Evolutionary conservation across 2,797 vertebrate genomes (phyloP).

Genomic region (Lophotriccus pileatus): DNA sequence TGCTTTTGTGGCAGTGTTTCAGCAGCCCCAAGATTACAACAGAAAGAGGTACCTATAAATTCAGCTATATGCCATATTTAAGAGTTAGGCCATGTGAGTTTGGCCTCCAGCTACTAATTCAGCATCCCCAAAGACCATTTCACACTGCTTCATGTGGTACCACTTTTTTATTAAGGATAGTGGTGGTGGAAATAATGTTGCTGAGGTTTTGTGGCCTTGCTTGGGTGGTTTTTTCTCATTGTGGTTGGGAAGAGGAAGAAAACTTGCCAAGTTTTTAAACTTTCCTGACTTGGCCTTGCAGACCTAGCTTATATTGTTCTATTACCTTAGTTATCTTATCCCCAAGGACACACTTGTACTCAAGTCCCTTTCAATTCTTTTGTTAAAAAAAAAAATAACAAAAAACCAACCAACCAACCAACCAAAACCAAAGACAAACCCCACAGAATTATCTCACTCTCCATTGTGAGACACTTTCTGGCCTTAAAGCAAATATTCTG

Average conservation of each 20-base stretch:
- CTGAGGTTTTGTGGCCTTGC: background rate
- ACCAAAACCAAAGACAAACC: too few relatives aligned
- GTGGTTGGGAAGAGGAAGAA: background rate
- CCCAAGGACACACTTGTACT: background rate
- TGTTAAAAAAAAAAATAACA: too few relatives aligned
- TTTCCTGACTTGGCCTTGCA: background rate
- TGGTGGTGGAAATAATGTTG: background rate
- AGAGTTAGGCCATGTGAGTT: background rate
- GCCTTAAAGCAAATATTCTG: background rate
- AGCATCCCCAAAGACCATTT: background rate
- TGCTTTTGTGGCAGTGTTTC: background rate
- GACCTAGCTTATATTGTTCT: background rate
- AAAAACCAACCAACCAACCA: too few relatives aligned
- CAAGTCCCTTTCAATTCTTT: background rate
- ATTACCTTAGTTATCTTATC: background rate
- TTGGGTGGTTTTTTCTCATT: accelerated
- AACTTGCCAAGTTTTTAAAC: background rate
- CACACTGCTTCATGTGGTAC: background rate
- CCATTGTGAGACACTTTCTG: background rate
- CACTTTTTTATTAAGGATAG: background rate
- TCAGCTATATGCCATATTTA: background rate
- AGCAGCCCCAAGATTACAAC: background rate
- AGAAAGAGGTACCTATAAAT: background rate
- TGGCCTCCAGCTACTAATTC: background rate
- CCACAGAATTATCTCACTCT: background rate